Evolutionary conservation across 1,140 invertebrate genomes (phyloP).

Genomic region (Ips typographus): DNA sequence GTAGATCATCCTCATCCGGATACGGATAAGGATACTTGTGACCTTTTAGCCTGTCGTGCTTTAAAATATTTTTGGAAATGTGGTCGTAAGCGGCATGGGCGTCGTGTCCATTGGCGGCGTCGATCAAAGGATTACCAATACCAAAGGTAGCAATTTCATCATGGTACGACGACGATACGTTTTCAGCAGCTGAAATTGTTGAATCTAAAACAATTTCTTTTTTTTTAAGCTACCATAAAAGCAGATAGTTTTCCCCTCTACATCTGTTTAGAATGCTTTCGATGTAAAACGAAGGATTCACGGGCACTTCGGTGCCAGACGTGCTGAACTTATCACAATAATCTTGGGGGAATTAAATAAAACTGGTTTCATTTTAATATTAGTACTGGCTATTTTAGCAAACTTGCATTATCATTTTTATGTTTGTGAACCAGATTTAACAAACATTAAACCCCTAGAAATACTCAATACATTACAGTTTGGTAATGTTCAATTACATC

Average conservation of each 20-base stretch:
- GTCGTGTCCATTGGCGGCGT: slow-evolving; percentile 49
- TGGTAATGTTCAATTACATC: too few species aligned
- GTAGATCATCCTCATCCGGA: slow-evolving; percentile 40
- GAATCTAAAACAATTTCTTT: slow-evolving; percentile 49
- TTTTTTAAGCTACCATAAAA: background rate
- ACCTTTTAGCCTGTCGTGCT: slow-evolving; percentile 46
- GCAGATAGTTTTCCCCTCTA: background rate
- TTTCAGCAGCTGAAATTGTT: slow-evolving; percentile 54
- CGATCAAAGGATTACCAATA: slow-evolving; percentile 51
- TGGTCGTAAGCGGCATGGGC: slow-evolving; percentile 49
- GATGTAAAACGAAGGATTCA: background rate
- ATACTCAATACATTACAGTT: too few species aligned
- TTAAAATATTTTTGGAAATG: slow-evolving; percentile 50
- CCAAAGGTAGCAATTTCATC: slow-evolving; percentile 49
- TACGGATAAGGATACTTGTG: slow-evolving; percentile 40
- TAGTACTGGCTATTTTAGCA: too few species aligned
- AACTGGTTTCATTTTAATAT: background rate
- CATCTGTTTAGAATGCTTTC: background rate
- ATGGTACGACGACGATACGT: slow-evolving; percentile 49
- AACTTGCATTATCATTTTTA: too few species aligned
- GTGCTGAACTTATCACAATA: slow-evolving; percentile 1
- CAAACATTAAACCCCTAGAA: too few species aligned
- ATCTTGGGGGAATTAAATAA: background rate
- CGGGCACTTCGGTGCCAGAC: background rate
- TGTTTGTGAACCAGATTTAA: too few species aligned